Conservation (phyloP, 2,888 invertebrate genomes). For the Scrobipalpa costella region DNA sequence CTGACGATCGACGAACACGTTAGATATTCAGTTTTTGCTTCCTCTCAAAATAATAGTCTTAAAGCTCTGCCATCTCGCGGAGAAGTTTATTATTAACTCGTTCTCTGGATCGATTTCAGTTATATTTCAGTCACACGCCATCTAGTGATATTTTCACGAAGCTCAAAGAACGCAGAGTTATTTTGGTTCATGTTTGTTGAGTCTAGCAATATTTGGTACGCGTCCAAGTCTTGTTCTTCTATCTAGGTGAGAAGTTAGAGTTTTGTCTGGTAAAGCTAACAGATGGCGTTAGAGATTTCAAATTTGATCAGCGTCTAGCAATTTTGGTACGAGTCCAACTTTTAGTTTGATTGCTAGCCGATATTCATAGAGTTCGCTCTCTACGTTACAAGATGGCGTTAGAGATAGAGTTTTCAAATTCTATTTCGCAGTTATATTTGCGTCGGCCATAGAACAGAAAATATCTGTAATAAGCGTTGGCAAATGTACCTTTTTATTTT, state of each 20-base stretch:
- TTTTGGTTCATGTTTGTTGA: background rate
- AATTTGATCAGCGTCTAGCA: conserved; percentile 1
- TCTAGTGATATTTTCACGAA: background rate
- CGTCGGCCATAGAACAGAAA: no score
- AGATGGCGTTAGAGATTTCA: conserved; percentile 17
- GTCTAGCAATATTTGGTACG: conserved; percentile 1
- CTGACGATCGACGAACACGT: no score
- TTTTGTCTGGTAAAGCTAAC: background rate
- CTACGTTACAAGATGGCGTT: no score
- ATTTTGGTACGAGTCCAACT: background rate
- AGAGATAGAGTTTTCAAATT: no score
- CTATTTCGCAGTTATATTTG: no score
- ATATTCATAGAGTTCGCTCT: background rate
- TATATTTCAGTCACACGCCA: background rate
- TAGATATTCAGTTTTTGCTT: no score
- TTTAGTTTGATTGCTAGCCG: background rate
- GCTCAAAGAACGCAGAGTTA: background rate
- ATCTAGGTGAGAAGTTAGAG: background rate
- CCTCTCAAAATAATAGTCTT: background rate
- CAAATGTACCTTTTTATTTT: no score
- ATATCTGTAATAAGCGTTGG: no score
- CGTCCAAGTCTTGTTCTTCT: background rate
- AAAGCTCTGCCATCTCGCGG: background rate
- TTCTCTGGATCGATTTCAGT: background rate
- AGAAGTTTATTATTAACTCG: background rate